These are phyloP conservation scores for Chelmon rostratus DNA, from an alignment of 2,797 vertebrate species.

Conservation along the genomic window DNA sequence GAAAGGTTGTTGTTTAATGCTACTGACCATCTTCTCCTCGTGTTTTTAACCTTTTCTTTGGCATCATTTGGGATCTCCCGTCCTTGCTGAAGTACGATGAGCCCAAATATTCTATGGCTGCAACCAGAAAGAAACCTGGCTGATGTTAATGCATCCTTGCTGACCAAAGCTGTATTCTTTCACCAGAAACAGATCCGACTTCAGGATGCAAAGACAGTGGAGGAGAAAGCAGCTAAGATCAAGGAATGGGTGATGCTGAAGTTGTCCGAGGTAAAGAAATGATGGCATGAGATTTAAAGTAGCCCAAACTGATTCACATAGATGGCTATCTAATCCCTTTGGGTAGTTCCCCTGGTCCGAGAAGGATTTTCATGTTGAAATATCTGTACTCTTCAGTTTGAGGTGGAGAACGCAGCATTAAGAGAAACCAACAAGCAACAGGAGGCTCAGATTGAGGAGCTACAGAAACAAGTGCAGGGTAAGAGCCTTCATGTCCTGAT, in stretches of 20 bases:
- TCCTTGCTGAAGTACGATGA: background rate
- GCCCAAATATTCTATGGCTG: background rate
- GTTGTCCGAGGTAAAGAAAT: conserved; percentile 90
- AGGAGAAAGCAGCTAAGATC: conserved; percentile 98
- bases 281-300: background rate
- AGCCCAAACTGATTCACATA: background rate
- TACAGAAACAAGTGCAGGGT: conserved; percentile 93
- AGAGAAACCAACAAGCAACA: conserved; percentile 92
- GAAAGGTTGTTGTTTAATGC: background rate
- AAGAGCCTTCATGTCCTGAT: conserved; percentile 25
- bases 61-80: background rate
- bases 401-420: conserved; percentile 94
- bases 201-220: conserved; percentile 96
- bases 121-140: background rate
- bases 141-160: background rate
- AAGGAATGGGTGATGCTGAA: conserved; percentile 99
- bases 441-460: conserved; percentile 89
- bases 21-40: background rate
- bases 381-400: conserved; percentile 86
- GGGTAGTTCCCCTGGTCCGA: background rate
- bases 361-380: background rate
- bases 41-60: background rate
- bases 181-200: conserved; percentile 93
- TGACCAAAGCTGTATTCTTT: conserved; percentile 4
- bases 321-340: background rate